These are phyloP conservation scores for Toxostoma redivivum DNA, from an alignment of 2,113 vertebrate genomes.

Conservation along the genomic window DNA sequence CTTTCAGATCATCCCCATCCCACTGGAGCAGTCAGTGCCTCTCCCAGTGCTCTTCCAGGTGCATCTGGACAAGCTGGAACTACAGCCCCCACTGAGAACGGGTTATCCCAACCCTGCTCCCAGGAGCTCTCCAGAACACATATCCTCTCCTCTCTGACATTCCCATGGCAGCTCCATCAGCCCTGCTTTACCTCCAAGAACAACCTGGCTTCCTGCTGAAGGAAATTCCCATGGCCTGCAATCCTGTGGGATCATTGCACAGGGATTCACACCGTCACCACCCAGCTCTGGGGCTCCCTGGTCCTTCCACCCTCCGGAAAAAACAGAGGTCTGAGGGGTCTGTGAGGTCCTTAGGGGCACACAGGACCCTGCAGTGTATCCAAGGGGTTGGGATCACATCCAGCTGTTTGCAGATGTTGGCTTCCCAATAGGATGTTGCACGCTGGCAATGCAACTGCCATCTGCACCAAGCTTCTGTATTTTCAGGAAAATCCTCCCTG, in stretches of 20 bases:
- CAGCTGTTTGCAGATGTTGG: not conserved
- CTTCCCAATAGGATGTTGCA: not conserved
- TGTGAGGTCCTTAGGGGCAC: rapidly evolving
- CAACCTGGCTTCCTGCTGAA: not conserved
- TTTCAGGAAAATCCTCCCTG: not conserved
- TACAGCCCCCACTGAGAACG: not conserved
- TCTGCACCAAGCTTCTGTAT: not conserved
- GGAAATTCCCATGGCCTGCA: not conserved
- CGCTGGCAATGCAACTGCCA: not conserved
- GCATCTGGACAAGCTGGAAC: not conserved
- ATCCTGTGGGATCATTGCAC: not conserved
- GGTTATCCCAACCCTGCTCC: not conserved
- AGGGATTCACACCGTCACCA: not conserved
- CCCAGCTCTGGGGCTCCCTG: not conserved
- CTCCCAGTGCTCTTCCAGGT: not conserved
- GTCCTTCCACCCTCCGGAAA: not conserved
- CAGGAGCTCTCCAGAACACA: not conserved
- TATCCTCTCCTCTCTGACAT: not conserved
- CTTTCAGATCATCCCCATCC: not conserved
- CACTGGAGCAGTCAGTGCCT: not conserved
- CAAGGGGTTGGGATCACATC: not conserved
- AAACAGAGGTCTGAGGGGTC: not conserved
- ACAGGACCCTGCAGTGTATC: not conserved
- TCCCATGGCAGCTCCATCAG: not conserved
- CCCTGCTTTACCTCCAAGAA: not conserved